phyloP scores from a whole-genome alignment of 2,113 vertebrate species.

The Ellobius talpinus region DNA sequence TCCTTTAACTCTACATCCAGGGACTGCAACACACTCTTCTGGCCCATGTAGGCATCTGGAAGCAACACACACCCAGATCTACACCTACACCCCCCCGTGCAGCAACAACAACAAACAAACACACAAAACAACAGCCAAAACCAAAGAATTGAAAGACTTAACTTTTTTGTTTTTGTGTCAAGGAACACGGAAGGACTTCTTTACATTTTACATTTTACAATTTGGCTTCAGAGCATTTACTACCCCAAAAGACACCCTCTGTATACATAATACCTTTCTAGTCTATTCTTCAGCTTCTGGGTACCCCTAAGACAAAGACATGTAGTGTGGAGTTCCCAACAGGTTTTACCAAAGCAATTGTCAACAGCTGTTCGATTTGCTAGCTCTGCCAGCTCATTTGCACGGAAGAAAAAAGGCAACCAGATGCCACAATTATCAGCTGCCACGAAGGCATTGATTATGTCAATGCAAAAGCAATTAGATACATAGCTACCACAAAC shows the following conservation, averaged over 20 bases:
- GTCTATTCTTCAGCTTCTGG: background rate
- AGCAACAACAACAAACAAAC: background rate
- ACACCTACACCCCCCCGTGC: background rate
- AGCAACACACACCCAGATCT: background rate
- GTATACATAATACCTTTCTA: background rate
- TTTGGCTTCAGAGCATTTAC: background rate
- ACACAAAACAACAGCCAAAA: background rate
- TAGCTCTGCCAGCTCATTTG: background rate
- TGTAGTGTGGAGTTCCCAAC: background rate
- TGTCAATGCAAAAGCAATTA: constrained; percentile 56
- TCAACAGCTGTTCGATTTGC: constrained; percentile 48
- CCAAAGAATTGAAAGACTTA: background rate
- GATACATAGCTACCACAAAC: constrained; percentile 49
- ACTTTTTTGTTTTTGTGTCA: background rate
- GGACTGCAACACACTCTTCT: background rate
- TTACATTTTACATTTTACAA: background rate
- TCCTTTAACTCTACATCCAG: background rate
- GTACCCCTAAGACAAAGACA: constrained; percentile 36
- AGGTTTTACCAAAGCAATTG: constrained; percentile 41
- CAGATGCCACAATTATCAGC: constrained; percentile 52
- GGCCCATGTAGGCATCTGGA: background rate
- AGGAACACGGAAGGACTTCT: background rate
- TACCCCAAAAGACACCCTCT: background rate
- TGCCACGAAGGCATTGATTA: constrained; percentile 57
- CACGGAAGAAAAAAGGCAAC: constrained; percentile 64